Percentiles rank a stretch among this genome's conserved stretches.
These are phyloP conservation scores for Piscicola geometra DNA, from an alignment of 2,888 invertebrate species.

Conservation along the genomic window DNA sequence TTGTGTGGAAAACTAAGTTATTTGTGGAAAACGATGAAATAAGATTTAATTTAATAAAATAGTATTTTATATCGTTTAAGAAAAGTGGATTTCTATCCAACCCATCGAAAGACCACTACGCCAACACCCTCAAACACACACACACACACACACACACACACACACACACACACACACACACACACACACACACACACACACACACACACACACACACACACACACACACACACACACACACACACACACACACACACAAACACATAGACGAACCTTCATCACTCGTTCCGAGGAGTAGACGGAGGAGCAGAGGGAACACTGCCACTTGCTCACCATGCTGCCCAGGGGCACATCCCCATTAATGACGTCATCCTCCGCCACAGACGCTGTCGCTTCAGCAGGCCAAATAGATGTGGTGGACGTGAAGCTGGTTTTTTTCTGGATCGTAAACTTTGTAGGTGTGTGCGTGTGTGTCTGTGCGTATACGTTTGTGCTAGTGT, in stretches of 20 bases:
- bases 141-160: too few species aligned
- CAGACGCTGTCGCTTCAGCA: neutral
- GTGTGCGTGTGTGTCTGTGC: neutral
- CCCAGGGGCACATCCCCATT: neutral
- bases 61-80: too few species aligned
- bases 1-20: too few species aligned
- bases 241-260: conserved; percentile 28
- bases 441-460: neutral
- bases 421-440: neutral
- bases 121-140: too few species aligned
- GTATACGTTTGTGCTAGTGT: neutral
- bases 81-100: too few species aligned
- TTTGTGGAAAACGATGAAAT: too few species aligned
- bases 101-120: too few species aligned
- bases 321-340: conserved; percentile 24
- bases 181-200: neutral
- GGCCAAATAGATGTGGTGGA: neutral
- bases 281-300: conserved; percentile 30
- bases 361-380: neutral
- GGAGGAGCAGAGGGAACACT: conserved; percentile 19
- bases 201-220: neutral
- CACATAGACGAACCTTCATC: conserved; percentile 15
- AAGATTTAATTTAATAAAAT: too few species aligned
- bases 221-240: conserved; percentile 18
- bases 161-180: too few species aligned